Evolutionary conservation across 2,113 vertebrate species (phyloP), one percentile per base, ranked within the genome.

Genomic region (Rhizomys pruinosus): DNA sequence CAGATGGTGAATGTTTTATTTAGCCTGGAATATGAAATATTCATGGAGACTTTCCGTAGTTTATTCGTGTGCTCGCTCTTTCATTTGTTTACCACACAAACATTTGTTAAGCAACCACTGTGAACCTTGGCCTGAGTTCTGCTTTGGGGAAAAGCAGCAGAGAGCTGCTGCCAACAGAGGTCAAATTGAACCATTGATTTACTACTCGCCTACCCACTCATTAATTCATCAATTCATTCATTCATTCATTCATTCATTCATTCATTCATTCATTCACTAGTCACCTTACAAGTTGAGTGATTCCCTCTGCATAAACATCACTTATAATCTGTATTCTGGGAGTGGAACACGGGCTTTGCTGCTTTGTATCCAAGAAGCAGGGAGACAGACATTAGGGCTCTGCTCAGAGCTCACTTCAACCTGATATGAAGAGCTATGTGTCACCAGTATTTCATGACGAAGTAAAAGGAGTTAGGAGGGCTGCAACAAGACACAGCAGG

Each of bases 1-100:
- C 97, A 97, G 94, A 82, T 97, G 96, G 95, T 81, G 81, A 92
- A 97, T 96, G 93, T 96, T 97, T 97, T 97, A 97, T 97, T 97
- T 94, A 97, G 85, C 78, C 79, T 42, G 52, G 66, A 68, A 94
- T 69, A 94, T 96, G 92, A 95, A 97, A 66, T 93, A 97, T 96
- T 96, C 79, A 95, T 85, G 4, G 71, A 96, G 59, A 39, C 2
- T n/a, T 85, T 81, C 72, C 2, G 0, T 37, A 7, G n/a, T 7
- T 85, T 71, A 86, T 66, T 61, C 84, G 61, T 64, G 71, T 59
- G 78, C 71, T 63, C 64, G 61, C 72, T 92, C 92, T 63, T 93
- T 93, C 78, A 69, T 89, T 95, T 92, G 86, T 96, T 93, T 85
- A 92, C 66, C 72, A 52, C 23, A 71, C 59, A 89, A 91, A 94